These are phyloP conservation scores for Thymallus thymallus DNA, from an alignment of 2,113 vertebrate species.

Conservation along the genomic window DNA sequence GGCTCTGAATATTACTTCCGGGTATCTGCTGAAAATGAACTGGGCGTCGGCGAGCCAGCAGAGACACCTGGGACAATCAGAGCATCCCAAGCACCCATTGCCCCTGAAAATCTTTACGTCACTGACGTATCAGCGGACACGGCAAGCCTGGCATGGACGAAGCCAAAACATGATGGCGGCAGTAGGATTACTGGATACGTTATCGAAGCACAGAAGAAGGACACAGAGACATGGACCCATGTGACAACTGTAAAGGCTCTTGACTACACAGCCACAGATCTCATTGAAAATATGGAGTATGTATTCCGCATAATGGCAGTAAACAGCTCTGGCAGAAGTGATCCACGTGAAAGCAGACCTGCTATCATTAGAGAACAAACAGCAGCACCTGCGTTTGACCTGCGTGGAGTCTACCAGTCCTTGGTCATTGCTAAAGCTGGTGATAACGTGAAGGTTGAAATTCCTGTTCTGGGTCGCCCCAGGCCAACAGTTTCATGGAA, in stretches of 20 bases:
- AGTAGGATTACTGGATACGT: constrained; percentile 97
- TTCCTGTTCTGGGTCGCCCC: constrained; percentile 92
- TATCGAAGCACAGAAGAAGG: constrained; percentile 93
- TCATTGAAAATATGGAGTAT: constrained; percentile 91
- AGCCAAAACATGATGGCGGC: constrained; percentile 91
- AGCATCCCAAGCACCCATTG: constrained; percentile 89
- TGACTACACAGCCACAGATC: constrained; percentile 86
- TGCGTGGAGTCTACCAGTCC: constrained; percentile 91
- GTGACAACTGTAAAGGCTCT: constrained; percentile 86
- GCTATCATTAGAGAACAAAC: constrained; percentile 90
- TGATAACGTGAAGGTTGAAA: constrained; percentile 95
- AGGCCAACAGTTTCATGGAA: constrained; percentile 93
- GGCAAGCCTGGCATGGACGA: constrained; percentile 92
- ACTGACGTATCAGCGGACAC: constrained; percentile 87
- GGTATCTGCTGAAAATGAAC: constrained; percentile 94
- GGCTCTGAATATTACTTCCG: constrained; percentile 95
- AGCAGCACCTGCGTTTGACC: constrained; percentile 87
- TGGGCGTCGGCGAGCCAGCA: constrained; percentile 89
- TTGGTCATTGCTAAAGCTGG: constrained; percentile 90
- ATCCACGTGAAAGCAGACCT: constrained; percentile 92
- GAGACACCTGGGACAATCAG: constrained; percentile 90
- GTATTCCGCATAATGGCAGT: constrained; percentile 96
- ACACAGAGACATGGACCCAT: constrained; percentile 89
- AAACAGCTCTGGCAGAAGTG: constrained; percentile 92
- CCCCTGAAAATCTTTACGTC: constrained; percentile 92